A percentile compares a stretch with the other conserved stretches of the same genome.
Evolutionary conservation across 2,113 vertebrate species (phyloP).

Genomic region (Lichenostomus cassidix): DNA sequence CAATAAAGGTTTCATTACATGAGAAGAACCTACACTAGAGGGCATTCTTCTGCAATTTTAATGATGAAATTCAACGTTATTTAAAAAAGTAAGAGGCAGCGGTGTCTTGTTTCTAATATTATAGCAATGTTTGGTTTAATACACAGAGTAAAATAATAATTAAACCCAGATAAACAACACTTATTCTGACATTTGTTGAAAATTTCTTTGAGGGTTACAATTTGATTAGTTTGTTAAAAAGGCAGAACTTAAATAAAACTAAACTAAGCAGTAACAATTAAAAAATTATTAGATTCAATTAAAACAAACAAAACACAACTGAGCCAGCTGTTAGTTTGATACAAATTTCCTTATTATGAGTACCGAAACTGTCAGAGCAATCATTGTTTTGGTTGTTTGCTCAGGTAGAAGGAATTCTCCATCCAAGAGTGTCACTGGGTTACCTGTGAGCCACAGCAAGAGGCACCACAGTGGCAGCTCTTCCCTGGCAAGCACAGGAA

Average conservation of each 20-base stretch:
- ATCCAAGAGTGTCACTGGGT: neutral
- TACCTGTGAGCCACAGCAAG: neutral
- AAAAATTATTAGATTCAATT: neutral
- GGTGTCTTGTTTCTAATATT: neutral
- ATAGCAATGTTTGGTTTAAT: neutral
- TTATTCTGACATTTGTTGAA: neutral
- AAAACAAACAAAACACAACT: neutral
- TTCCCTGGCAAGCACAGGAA: neutral
- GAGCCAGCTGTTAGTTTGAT: neutral
- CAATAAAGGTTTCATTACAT: neutral
- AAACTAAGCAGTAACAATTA: neutral
- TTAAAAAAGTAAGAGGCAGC: neutral
- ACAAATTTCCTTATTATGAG: neutral
- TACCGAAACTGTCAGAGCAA: neutral
- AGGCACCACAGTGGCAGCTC: neutral
- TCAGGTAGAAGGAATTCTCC: neutral
- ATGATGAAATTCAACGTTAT: neutral
- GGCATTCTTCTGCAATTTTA: constrained; percentile 26
- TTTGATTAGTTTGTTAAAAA: constrained; percentile 10
- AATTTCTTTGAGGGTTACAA: neutral
- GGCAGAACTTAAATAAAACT: neutral
- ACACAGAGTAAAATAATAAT: neutral
- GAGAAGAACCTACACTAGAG: constrained; percentile 17
- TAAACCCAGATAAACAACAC: neutral
- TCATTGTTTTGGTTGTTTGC: neutral